Evolutionary conservation across 2,888 invertebrate species (phyloP).

Genomic region (Tetrapedia diversipes): DNA sequence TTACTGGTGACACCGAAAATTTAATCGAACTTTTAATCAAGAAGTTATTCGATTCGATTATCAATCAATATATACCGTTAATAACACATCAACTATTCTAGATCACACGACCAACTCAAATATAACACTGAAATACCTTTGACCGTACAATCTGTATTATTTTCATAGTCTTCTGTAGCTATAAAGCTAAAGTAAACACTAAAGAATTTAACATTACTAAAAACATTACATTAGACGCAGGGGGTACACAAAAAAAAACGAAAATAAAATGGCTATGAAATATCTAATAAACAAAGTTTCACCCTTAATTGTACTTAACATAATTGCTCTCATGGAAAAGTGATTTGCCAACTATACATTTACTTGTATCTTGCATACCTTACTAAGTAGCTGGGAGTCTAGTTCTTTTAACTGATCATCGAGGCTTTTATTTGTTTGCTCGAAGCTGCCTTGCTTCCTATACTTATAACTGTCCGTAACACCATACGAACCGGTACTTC

Average conservation of each 20-base stretch:
- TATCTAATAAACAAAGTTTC: slow-evolving; percentile 11
- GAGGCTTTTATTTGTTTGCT: slow-evolving; percentile 89
- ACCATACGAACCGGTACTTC: slow-evolving; percentile 85
- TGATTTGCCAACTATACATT: slow-evolving; percentile 55
- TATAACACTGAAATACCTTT: slow-evolving; percentile 76
- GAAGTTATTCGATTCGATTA: too few species aligned
- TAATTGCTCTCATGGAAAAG: slow-evolving; percentile 5
- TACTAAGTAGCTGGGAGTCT: slow-evolving; percentile 90
- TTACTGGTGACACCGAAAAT: too few species aligned
- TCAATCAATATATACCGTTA: too few species aligned
- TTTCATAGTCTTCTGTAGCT: slow-evolving; percentile 73
- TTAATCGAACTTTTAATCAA: too few species aligned
- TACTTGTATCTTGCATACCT: slow-evolving; percentile 80
- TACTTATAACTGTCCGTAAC: slow-evolving; percentile 85
- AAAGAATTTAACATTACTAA: slow-evolving; percentile 55
- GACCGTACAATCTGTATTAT: slow-evolving; percentile 73
- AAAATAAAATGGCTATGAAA: slow-evolving; percentile 22
- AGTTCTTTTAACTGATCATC: slow-evolving; percentile 92
- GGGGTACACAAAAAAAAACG: slow-evolving; percentile 4
- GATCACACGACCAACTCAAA: slow-evolving; percentile 44
- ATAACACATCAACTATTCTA: slow-evolving; percentile 57
- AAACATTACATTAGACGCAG: slow-evolving; percentile 27
- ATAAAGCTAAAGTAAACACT: slow-evolving; percentile 67
- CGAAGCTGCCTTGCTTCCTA: slow-evolving; percentile 86
- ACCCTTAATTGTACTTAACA: slow-evolving; percentile 6